Evolutionary conservation across 2,888 invertebrate species (phyloP).

Genomic region (Synergus laeviventris): DNA sequence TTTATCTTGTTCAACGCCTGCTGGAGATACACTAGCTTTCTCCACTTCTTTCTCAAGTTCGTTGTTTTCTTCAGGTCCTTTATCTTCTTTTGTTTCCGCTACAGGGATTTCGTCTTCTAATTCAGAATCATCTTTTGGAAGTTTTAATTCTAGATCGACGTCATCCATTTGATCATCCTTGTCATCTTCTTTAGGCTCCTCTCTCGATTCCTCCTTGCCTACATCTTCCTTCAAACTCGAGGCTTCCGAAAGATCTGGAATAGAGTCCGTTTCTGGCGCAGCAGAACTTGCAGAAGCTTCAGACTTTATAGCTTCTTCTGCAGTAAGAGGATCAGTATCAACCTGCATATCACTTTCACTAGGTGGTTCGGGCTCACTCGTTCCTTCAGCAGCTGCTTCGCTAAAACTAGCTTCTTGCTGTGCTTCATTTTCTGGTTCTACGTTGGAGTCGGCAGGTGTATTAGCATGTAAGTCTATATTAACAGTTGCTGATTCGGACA

Average conservation of each 20-base stretch:
- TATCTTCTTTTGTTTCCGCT: conserved; percentile 29
- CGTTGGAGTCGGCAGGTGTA: not conserved
- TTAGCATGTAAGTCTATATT: conserved; percentile 35
- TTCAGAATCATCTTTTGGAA: conserved; percentile 29
- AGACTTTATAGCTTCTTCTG: conserved; percentile 22
- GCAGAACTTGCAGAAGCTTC: conserved; percentile 43
- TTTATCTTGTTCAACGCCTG: conserved; percentile 24
- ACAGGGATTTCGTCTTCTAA: not conserved
- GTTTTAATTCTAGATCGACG: conserved; percentile 27
- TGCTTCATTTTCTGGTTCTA: conserved; percentile 9
- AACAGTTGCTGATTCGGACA: conserved; percentile 38
- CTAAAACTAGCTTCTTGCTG: not conserved
- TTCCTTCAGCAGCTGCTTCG: conserved; percentile 36
- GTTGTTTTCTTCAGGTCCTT: conserved; percentile 43
- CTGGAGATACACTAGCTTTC: conserved; percentile 32
- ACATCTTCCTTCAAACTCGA: conserved; percentile 18
- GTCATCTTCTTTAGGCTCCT: conserved; percentile 40
- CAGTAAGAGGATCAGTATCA: conserved; percentile 10
- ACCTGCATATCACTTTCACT: conserved; percentile 21
- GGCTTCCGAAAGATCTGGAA: conserved; percentile 18
- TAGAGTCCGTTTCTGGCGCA: conserved; percentile 21
- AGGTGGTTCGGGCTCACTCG: conserved; percentile 42
- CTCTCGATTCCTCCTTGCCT: conserved; percentile 39
- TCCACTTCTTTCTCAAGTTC: conserved; percentile 44
- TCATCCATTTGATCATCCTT: conserved; percentile 38